Evolutionary conservation across 2,888 invertebrate genomes (phyloP).

Genomic region (Oscheius myriophilus): DNA sequence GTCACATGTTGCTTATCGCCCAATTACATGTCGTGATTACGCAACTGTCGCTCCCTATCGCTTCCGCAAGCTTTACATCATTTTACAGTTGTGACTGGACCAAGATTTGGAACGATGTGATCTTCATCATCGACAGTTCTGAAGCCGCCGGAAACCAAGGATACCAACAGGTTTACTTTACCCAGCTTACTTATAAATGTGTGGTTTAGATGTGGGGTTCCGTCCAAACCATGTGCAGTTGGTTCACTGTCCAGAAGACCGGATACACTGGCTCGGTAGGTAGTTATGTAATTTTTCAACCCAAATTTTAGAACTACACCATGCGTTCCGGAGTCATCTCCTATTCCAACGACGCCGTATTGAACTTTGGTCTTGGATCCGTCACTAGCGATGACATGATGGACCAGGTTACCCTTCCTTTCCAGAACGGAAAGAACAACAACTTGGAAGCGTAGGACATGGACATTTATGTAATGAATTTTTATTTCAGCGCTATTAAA

Average conservation of each 20-base stretch:
- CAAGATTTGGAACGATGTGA: slow-evolving; percentile 17
- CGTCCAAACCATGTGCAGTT: slow-evolving; percentile 1
- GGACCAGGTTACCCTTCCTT: neutral
- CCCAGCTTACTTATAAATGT: too few relatives aligned
- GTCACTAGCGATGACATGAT: slow-evolving; percentile 13
- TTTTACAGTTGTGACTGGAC: slow-evolving; percentile 16
- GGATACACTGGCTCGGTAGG: slow-evolving; percentile 5
- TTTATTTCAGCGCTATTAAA: neutral
- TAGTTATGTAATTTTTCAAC: neutral
- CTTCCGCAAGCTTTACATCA: neutral
- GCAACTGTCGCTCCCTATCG: too few relatives aligned
- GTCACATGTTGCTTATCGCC: too few relatives aligned
- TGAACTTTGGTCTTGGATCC: slow-evolving; percentile 4
- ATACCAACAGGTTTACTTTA: neutral
- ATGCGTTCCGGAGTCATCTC: slow-evolving; percentile 22
- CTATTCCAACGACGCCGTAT: neutral
- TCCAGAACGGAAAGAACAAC: neutral
- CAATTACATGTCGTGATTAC: too few relatives aligned
- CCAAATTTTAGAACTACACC: neutral
- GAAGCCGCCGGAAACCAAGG: neutral
- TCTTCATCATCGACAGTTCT: slow-evolving; percentile 14
- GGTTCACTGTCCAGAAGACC: slow-evolving; percentile 8
- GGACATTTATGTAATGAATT: too few relatives aligned
- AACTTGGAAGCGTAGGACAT: slow-evolving; percentile 10
- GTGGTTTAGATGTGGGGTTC: too few relatives aligned